Base-by-base conservation (phyloP, 2,888 invertebrate species). In the Rambutsinella grinnellia region DNA sequence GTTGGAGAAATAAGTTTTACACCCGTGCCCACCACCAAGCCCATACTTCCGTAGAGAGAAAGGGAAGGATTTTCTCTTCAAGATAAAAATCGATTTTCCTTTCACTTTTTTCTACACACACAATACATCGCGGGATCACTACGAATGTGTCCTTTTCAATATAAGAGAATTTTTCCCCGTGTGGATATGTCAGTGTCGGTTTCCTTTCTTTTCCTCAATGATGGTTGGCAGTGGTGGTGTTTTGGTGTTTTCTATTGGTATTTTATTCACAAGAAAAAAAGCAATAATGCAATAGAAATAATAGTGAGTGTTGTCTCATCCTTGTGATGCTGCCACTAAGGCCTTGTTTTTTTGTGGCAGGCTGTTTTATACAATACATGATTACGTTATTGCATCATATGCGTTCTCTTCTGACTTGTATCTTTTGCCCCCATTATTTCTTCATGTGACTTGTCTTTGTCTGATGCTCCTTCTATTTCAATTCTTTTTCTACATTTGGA, bases 41-140 rank as follows among this genome's bases (percentile, higher is more conserved):
- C 51, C 36, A 58, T 44, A 47, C 58, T 60, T 44, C 66, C 21
- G 24, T 49, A 28, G 46, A 57, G 53, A 67, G 70, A 69, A 54
- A 67, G 58, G 68, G 67, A 75, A 67, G 67, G 74, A 75, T 75
- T 75, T 75, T 74, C 74, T 74, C n/a, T 67, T 74, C 66, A 68
- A 75, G 67, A 75, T 75, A 75, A 68, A 74, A 75, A 75, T 75
- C 74, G 74, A 75, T 75, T 75, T 74, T 27, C 62, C 44, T 23
- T 28, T 56, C 49, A 58, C 10, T 54, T 54, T 61, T 56, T 47
- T 47, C 61, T 49, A 19, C 49, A 26, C 47, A n/a, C 47, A 17
- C 26, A 62, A 6, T 17, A 60, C n/a, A n/a, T n/a, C n/a, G n/a
- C n/a, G n/a, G n/a, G n/a, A n/a, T n/a, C n/a, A n/a, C 44, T 19